Evolutionary conservation across 2,888 invertebrate genomes (phyloP).

Genomic region (Zaprionus lineosus): DNA sequence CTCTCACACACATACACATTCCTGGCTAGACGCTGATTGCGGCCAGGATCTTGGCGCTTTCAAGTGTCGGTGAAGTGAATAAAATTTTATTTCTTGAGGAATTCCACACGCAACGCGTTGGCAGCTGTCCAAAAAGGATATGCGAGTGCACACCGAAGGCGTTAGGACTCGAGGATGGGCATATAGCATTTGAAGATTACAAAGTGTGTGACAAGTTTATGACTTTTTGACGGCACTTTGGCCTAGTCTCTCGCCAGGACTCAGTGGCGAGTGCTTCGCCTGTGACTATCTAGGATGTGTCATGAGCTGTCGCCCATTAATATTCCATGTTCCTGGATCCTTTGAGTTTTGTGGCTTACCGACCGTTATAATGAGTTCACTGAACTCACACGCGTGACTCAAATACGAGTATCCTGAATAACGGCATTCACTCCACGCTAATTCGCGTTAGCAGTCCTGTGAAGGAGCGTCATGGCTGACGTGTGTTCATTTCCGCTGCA

Average conservation of each 20-base stretch:
- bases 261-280: slow-evolving; percentile 2
- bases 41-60: slow-evolving; percentile 7
- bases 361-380: slow-evolving; percentile 59
- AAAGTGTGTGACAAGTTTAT: slow-evolving; percentile 73
- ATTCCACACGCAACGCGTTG: slow-evolving; percentile 48
- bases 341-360: slow-evolving; percentile 40
- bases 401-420: slow-evolving; percentile 35
- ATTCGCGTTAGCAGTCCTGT: slow-evolving; percentile 11
- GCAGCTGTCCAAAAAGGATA: slow-evolving; percentile 48
- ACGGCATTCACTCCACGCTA: not conserved
- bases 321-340: slow-evolving; percentile 25
- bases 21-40: slow-evolving; percentile 13
- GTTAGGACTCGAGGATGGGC: too few species aligned
- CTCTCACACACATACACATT: not conserved
- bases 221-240: slow-evolving; percentile 65
- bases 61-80: slow-evolving; percentile 28
- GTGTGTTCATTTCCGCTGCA: slow-evolving; percentile 13
- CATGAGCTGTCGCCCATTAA: slow-evolving; percentile 54
- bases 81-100: slow-evolving; percentile 39
- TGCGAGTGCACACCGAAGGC: not conserved
- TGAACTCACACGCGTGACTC: slow-evolving; percentile 57
- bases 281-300: slow-evolving; percentile 23
- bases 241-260: slow-evolving; percentile 32
- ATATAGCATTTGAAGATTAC: slow-evolving; percentile 60
- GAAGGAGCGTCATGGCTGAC: not conserved